Evolutionary conservation across 2,113 vertebrate species (phyloP).

Genomic region (Dascyllus trimaculatus): DNA sequence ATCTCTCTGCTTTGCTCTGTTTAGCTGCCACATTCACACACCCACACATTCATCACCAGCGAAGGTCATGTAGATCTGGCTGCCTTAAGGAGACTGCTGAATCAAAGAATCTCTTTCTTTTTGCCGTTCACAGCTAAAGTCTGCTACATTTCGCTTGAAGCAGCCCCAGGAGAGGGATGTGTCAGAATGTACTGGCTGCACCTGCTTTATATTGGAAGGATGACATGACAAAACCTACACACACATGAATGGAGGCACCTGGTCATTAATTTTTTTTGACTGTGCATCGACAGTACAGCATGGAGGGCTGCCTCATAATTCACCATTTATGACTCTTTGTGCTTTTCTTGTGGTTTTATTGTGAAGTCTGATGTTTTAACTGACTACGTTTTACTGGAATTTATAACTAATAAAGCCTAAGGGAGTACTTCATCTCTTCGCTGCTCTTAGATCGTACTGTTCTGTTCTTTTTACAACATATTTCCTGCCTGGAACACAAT

Average conservation of each 20-base stretch:
- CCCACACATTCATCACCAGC: constrained; percentile 57
- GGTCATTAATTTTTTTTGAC: constrained; percentile 32
- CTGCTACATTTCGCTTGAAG: constrained; percentile 21
- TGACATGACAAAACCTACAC: constrained; percentile 41
- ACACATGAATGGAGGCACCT: constrained; percentile 48
- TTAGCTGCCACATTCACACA: constrained; percentile 43
- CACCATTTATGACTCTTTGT: constrained; percentile 4
- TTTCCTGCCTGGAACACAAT: constrained; percentile 1
- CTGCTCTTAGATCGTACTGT: constrained; percentile 14
- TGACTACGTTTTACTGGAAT: constrained; percentile 25
- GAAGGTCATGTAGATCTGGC: constrained; percentile 49
- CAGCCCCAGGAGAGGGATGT: constrained; percentile 12
- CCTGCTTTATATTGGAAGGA: constrained; percentile 41
- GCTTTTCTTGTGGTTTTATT: constrained; percentile 20
- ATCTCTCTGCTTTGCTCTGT: constrained; percentile 25
- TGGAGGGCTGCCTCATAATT: constrained; percentile 22
- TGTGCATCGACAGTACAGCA: not conserved
- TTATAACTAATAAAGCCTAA: constrained; percentile 9
- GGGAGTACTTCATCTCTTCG: constrained; percentile 10
- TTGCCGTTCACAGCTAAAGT: constrained; percentile 48
- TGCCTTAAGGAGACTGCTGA: constrained; percentile 57
- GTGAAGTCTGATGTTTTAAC: not conserved
- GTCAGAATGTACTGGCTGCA: constrained; percentile 39
- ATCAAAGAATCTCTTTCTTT: constrained; percentile 69
- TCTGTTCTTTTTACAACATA: not conserved